Percentiles rank a stretch among this genome's conserved stretches.
Conservation (phyloP, 37 sponge, comb jelly and placozoan species). For the Eunapius fragilis region DNA sequence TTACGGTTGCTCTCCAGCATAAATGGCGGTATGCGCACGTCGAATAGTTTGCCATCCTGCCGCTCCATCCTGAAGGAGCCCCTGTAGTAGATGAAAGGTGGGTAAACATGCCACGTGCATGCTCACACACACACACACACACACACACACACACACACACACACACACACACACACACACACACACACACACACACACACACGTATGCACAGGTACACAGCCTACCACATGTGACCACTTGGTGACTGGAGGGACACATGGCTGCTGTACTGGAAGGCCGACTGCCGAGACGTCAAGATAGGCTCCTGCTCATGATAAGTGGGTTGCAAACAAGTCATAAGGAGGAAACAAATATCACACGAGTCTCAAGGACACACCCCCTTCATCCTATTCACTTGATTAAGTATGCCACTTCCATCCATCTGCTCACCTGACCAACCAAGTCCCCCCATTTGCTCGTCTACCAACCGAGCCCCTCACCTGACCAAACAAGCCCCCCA, state of each 20-base stretch:
- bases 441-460: too few species aligned
- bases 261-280: constrained; percentile 97
- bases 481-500: too few species aligned
- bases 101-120: not conserved
- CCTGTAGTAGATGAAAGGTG: constrained; percentile 36
- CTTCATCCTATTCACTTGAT: too few species aligned
- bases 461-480: too few species aligned
- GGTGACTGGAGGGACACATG: constrained; percentile 81
- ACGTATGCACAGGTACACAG: too few species aligned
- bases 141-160: too few species aligned
- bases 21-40: constrained; percentile 90
- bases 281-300: constrained; percentile 59
- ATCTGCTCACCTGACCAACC: too few species aligned
- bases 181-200: too few species aligned
- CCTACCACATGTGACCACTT: constrained; percentile 96
- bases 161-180: too few species aligned
- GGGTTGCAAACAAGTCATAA: not conserved
- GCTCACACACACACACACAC: not conserved
- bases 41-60: constrained; percentile 73
- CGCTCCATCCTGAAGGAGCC: constrained; percentile 92
- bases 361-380: too few species aligned
- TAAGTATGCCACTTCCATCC: too few species aligned
- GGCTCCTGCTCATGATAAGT: too few species aligned
- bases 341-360: not conserved
- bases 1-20: constrained; percentile 57